These are phyloP conservation scores for Bombus haemorrhoidalis DNA, from an alignment of 1,140 invertebrate species.

Conservation along the genomic window DNA sequence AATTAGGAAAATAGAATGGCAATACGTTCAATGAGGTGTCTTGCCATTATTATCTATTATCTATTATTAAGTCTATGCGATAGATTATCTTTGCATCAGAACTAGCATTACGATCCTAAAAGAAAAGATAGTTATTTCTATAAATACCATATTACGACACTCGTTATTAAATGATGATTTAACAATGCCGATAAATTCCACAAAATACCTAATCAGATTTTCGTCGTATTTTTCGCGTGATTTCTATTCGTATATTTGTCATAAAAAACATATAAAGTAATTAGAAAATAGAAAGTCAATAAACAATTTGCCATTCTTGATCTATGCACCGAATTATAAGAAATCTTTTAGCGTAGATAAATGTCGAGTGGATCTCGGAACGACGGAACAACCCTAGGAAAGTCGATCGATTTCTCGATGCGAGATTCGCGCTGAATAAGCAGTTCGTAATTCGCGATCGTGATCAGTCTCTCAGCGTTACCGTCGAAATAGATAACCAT, in stretches of 20 bases:
- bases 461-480: constrained; percentile 2
- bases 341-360: neutral
- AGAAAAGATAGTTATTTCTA: neutral
- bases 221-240: neutral
- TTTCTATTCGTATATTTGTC: neutral
- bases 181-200: neutral
- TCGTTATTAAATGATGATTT: no score
- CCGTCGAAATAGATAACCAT: neutral
- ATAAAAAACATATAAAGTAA: neutral
- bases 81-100: neutral
- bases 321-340: neutral
- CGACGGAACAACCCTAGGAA: neutral
- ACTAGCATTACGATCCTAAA: neutral
- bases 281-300: neutral
- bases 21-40: neutral
- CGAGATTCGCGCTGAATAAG: neutral
- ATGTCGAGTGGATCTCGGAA: neutral
- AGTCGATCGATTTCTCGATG: neutral
- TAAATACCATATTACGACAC: neutral
- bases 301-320: neutral
- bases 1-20: neutral
- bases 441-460: constrained; percentile 23
- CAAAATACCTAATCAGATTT: neutral
- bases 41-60: neutral
- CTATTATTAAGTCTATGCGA: no score